These are phyloP conservation scores for Heliconius eleuchia DNA, from an alignment of 1,140 invertebrate genomes.

Conservation along the genomic window DNA sequence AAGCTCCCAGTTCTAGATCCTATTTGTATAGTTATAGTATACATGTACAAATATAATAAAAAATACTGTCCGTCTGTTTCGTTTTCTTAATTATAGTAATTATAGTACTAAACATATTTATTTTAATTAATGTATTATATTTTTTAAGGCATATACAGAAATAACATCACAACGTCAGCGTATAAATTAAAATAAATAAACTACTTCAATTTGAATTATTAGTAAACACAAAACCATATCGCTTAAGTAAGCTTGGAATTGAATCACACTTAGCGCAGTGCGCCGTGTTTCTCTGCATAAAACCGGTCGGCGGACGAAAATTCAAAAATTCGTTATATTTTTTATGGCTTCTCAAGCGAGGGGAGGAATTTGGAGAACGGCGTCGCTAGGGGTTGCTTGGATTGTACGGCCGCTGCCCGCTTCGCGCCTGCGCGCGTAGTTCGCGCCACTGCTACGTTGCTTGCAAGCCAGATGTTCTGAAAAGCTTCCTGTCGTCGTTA, in stretches of 20 bases:
- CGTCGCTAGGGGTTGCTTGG: conserved; percentile 78
- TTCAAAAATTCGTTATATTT: conserved; percentile 81
- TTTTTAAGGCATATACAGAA: neutral
- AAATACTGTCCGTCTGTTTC: neutral
- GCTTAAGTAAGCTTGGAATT: conserved; percentile 20
- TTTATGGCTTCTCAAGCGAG: conserved; percentile 76
- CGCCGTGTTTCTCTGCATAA: conserved; percentile 47
- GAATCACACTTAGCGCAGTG: conserved; percentile 39
- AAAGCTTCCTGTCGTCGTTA: conserved; percentile 80
- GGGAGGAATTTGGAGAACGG: conserved; percentile 76
- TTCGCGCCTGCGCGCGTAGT: conserved; percentile 80
- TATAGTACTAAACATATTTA: neutral
- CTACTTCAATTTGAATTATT: conserved; percentile 16
- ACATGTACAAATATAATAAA: too few relatives aligned
- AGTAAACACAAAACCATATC: conserved; percentile 19
- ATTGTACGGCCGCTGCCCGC: conserved; percentile 67
- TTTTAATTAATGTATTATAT: neutral
- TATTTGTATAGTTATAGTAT: too few relatives aligned
- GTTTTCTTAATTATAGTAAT: neutral
- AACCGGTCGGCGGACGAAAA: conserved; percentile 73
- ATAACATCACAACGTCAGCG: neutral
- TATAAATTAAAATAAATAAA: neutral
- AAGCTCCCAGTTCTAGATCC: too few relatives aligned
- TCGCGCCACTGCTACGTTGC: conserved; percentile 81
- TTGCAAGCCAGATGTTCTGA: conserved; percentile 81